Evolutionary conservation across 2,797 vertebrate genomes (phyloP).

Genomic region (Novumbra hubbsi): DNA sequence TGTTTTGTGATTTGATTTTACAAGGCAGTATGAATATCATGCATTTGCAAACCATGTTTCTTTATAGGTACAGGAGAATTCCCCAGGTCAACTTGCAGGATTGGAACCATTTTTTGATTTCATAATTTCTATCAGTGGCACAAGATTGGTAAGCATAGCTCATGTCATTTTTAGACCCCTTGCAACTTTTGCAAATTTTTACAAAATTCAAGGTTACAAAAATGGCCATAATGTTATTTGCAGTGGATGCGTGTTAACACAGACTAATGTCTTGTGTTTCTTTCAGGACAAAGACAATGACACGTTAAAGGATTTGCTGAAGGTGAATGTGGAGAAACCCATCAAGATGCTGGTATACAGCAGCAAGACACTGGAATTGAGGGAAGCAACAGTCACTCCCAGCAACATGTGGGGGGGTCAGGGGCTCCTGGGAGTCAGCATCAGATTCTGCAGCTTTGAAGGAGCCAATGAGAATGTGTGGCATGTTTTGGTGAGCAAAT

Average conservation of each 20-base stretch:
- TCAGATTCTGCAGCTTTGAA: constrained; percentile 97
- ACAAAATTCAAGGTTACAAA: not conserved
- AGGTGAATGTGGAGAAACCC: constrained; percentile 92
- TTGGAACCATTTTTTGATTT: constrained; percentile 98
- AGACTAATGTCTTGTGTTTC: constrained; percentile 6
- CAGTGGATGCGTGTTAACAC: not conserved
- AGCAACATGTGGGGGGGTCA: constrained; percentile 96
- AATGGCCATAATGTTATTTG: not conserved
- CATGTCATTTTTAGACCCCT: not conserved
- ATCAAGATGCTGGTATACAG: constrained; percentile 93
- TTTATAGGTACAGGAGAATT: constrained; percentile 92
- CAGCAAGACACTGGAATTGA: constrained; percentile 89
- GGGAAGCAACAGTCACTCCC: constrained; percentile 88
- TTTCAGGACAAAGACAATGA: constrained; percentile 94
- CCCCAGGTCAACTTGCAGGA: constrained; percentile 89
- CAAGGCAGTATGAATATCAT: not conserved
- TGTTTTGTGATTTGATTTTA: not conserved
- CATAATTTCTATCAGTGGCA: constrained; percentile 92
- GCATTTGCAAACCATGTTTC: not conserved
- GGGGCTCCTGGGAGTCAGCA: constrained; percentile 94
- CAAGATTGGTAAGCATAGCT: constrained; percentile 82
- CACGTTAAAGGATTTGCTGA: constrained; percentile 90
- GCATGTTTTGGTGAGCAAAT: constrained; percentile 88
- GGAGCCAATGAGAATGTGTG: constrained; percentile 95
- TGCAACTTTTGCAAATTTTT: not conserved